Conservation (phyloP, 2,888 invertebrate species). For the Brachyptera risi region DNA sequence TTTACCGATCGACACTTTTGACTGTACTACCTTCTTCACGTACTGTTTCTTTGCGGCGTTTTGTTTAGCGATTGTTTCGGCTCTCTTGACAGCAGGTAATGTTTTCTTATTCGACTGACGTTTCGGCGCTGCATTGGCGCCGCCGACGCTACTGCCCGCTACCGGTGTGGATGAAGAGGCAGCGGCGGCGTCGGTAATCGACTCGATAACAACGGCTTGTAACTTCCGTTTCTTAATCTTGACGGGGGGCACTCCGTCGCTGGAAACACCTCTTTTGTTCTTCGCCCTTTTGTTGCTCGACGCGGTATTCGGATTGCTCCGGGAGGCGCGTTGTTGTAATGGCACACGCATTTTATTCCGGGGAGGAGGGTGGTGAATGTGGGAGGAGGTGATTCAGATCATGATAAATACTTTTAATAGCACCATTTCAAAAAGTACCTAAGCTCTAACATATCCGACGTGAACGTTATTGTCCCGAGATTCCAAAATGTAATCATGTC, state of each 20-base stretch:
- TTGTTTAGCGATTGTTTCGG: background rate
- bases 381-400: too few species aligned
- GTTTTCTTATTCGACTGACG: constrained; percentile 3
- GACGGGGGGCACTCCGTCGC: background rate
- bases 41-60: background rate
- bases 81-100: background rate
- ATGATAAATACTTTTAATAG: too few species aligned
- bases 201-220: background rate
- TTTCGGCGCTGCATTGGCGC: background rate
- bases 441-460: too few species aligned
- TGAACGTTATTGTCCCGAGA: too few species aligned
- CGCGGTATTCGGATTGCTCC: background rate
- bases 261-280: background rate
- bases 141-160: background rate
- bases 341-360: constrained; percentile 19
- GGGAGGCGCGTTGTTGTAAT: background rate
- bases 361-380: too few species aligned
- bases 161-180: background rate
- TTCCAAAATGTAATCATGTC: too few species aligned
- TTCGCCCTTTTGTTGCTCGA: background rate
- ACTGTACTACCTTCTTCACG: background rate
- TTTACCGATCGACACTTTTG: background rate
- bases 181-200: background rate
- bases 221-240: constrained; percentile 14
- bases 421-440: too few species aligned